Evolutionary conservation across 1,140 invertebrate species (phyloP).

Genomic region (Penaeus indicus): DNA sequence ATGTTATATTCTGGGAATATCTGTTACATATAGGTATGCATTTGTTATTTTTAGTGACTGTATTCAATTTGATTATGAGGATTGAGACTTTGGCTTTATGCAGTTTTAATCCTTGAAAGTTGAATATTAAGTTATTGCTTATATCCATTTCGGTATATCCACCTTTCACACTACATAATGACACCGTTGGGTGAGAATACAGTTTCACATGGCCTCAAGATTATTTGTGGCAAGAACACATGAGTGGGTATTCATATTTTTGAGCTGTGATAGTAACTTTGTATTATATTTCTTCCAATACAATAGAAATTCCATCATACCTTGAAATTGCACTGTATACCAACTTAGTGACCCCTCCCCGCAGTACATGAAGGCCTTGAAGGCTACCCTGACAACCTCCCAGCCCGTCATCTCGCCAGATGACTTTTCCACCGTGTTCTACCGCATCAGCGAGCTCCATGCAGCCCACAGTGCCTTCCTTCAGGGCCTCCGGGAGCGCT

Average conservation of each 20-base stretch:
- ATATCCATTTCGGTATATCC: background rate
- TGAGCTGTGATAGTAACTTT: too few relatives aligned
- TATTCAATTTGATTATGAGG: too few relatives aligned
- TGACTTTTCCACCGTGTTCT: slow-evolving; percentile 92
- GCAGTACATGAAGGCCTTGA: slow-evolving; percentile 93
- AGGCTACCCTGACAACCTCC: slow-evolving; percentile 86
- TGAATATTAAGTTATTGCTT: too few relatives aligned
- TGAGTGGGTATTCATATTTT: too few relatives aligned
- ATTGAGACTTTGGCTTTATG: background rate
- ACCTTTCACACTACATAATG: background rate
- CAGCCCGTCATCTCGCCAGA: slow-evolving; percentile 90
- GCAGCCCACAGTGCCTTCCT: slow-evolving; percentile 86
- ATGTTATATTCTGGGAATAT: slow-evolving; percentile 6
- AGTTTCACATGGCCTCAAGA: too few relatives aligned
- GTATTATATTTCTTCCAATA: background rate
- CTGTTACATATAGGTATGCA: background rate
- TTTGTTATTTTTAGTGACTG: too few relatives aligned
- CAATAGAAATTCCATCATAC: background rate
- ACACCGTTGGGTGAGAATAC: background rate
- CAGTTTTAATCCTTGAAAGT: background rate
- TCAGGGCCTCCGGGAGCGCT: slow-evolving; percentile 75
- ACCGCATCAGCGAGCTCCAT: slow-evolving; percentile 90
- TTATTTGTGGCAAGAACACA: too few relatives aligned
- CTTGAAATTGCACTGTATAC: background rate
- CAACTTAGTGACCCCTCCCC: slow-evolving; percentile 66